Percentiles rank a stretch among this genome's conserved stretches.
Conservation (phyloP, 2,888 invertebrate species). For the Pterostichus madidus region DNA sequence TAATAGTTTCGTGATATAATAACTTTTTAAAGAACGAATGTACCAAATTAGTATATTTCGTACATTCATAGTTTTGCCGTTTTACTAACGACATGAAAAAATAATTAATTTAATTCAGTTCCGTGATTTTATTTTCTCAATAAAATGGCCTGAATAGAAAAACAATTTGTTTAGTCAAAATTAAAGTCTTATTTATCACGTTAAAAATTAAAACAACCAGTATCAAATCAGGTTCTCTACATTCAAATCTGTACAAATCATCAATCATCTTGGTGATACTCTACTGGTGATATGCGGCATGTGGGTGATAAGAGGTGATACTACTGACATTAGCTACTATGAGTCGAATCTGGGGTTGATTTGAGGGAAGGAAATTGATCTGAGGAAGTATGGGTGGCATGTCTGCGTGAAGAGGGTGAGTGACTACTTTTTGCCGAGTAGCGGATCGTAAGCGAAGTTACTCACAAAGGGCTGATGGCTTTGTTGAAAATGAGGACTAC, state of each 20-base stretch:
- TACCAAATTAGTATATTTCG: too few relatives aligned
- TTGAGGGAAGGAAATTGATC: constrained; percentile 50
- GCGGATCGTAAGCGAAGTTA: constrained; percentile 80
- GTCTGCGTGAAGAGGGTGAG: not conserved
- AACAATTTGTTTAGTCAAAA: too few relatives aligned
- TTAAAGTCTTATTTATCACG: too few relatives aligned
- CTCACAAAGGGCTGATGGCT: constrained; percentile 83
- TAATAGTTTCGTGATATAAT: too few relatives aligned
- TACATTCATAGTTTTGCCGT: too few relatives aligned
- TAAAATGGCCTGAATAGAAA: not conserved
- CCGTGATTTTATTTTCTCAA: not conserved
- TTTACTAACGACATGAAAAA: too few relatives aligned
- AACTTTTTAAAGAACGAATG: too few relatives aligned
- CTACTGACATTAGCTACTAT: constrained; percentile 24
- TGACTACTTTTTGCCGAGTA: constrained; percentile 74
- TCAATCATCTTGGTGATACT: not conserved
- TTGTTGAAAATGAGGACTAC: constrained; percentile 76
- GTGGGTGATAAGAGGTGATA: not conserved
- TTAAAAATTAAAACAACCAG: too few relatives aligned
- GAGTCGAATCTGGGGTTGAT: constrained; percentile 55
- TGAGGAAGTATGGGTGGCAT: not conserved
- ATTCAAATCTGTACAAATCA: too few relatives aligned
- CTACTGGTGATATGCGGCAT: constrained; percentile 1
- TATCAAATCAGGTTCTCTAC: not conserved
- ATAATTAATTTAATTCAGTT: not conserved